Percentiles rank a stretch among this genome's conserved stretches.
These are phyloP conservation scores for Channa argus DNA, from an alignment of 2,113 vertebrate genomes.

Conservation along the genomic window DNA sequence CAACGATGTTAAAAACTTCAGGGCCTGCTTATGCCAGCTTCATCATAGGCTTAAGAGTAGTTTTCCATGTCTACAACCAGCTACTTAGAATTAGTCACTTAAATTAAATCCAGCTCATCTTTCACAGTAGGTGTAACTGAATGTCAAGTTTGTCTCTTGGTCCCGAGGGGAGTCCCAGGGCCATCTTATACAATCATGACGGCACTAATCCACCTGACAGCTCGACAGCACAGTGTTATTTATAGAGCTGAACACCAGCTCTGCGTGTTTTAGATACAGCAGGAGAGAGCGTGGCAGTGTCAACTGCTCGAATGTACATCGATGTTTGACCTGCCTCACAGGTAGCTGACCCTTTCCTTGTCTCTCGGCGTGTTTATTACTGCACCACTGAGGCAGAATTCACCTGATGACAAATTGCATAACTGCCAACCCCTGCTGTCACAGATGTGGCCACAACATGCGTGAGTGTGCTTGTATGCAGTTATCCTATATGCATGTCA, in stretches of 20 bases:
- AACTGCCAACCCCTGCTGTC: conserved; percentile 17
- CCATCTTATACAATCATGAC: conserved; percentile 34
- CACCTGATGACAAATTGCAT: conserved; percentile 48
- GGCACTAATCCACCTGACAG: conserved; percentile 63
- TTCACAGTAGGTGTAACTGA: conserved; percentile 23
- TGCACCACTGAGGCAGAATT: conserved; percentile 8
- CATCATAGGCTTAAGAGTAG: no score
- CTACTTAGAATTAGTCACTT: neutral
- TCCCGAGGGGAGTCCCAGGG: conserved; percentile 44
- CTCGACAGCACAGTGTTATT: conserved; percentile 60
- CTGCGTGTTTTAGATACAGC: conserved; percentile 28
- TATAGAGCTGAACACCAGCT: conserved; percentile 48
- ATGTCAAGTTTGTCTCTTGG: conserved; percentile 29
- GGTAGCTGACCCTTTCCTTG: conserved; percentile 49
- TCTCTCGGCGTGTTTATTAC: conserved; percentile 43
- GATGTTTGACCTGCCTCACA: conserved; percentile 57
- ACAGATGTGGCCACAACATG: neutral
- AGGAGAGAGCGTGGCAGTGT: conserved; percentile 1
- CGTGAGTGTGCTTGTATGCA: neutral
- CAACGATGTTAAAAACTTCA: no score
- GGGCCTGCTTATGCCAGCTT: no score
- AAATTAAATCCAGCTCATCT: conserved; percentile 26
- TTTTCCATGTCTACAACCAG: no score
- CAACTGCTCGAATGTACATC: conserved; percentile 5
- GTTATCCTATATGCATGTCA: neutral